Percentiles rank a stretch among this genome's conserved stretches.
phyloP scores from a whole-genome alignment of 2,888 invertebrate species.

The Hypsopygia costalis region DNA sequence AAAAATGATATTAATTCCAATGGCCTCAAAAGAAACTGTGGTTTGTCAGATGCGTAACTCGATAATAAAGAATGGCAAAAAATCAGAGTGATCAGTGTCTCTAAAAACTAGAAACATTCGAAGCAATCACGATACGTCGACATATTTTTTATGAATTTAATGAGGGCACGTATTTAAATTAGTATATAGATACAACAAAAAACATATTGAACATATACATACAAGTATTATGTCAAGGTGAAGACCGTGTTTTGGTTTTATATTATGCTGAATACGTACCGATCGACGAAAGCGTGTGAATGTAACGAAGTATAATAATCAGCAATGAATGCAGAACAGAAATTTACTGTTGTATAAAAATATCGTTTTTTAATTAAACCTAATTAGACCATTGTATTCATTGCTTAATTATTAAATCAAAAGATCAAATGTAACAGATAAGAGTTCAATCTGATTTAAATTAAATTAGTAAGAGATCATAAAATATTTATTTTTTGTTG shows the following conservation, averaged over 20 bases:
- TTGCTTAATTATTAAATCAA: too few species aligned
- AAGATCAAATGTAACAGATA: too few species aligned
- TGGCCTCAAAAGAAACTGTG: slow-evolving; percentile 29
- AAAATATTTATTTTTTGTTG: too few species aligned
- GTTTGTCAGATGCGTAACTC: slow-evolving; percentile 34
- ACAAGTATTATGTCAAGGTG: slow-evolving; percentile 8
- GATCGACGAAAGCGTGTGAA: neutral
- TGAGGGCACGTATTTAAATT: slow-evolving; percentile 4
- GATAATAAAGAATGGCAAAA: slow-evolving; percentile 27
- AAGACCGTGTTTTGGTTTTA: slow-evolving; percentile 2
- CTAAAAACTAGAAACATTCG: slow-evolving; percentile 18
- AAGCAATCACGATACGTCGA: slow-evolving; percentile 28
- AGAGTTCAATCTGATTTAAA: too few species aligned
- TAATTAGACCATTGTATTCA: too few species aligned
- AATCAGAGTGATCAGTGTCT: neutral
- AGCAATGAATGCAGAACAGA: too few species aligned
- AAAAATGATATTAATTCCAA: slow-evolving; percentile 26
- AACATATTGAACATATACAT: neutral
- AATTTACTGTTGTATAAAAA: too few species aligned
- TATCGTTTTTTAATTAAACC: too few species aligned
- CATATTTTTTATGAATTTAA: slow-evolving; percentile 19
- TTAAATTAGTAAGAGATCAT: too few species aligned
- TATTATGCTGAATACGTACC: neutral
- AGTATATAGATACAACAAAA: slow-evolving; percentile 4
- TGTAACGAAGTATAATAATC: neutral